These are phyloP conservation scores for Catharus minimus DNA, from an alignment of 2,113 vertebrate species.

Conservation along the genomic window DNA sequence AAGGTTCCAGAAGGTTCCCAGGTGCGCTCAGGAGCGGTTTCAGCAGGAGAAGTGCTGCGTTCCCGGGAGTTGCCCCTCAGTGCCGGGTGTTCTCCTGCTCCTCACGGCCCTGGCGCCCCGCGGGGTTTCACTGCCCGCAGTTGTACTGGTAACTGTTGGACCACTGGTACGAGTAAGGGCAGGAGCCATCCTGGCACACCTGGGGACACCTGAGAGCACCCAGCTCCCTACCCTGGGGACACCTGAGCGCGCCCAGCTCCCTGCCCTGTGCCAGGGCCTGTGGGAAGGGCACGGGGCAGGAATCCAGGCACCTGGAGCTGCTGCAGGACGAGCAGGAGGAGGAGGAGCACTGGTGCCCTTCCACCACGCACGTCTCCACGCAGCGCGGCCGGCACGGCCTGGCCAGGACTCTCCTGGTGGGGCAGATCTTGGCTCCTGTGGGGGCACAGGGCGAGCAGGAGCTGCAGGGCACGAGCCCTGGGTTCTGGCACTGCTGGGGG, in stretches of 20 bases:
- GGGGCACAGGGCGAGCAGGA: not conserved
- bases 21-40: not conserved
- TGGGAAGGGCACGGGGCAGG: not conserved
- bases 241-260: not conserved
- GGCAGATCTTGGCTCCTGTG: rapidly evolving
- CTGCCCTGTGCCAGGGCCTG: not conserved
- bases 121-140: not conserved
- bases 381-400: rapidly evolving
- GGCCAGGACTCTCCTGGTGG: not conserved
- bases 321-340: not conserved
- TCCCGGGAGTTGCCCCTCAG: not conserved
- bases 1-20: no score
- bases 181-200: not conserved
- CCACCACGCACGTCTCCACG: not conserved
- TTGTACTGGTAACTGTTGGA: constrained; percentile 32
- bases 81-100: not conserved
- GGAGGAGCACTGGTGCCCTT: not conserved
- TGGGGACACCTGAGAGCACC: not conserved
- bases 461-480: rapidly evolving
- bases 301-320: not conserved
- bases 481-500: not conserved
- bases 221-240: not conserved
- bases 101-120: not conserved
- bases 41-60: not conserved
- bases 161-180: constrained; percentile 48